Evolutionary conservation across 92 coral and sea anemone species (phyloP), one percentile per base, ranked within the genome.

Genomic region (Zoanthus sansibaricus): DNA sequence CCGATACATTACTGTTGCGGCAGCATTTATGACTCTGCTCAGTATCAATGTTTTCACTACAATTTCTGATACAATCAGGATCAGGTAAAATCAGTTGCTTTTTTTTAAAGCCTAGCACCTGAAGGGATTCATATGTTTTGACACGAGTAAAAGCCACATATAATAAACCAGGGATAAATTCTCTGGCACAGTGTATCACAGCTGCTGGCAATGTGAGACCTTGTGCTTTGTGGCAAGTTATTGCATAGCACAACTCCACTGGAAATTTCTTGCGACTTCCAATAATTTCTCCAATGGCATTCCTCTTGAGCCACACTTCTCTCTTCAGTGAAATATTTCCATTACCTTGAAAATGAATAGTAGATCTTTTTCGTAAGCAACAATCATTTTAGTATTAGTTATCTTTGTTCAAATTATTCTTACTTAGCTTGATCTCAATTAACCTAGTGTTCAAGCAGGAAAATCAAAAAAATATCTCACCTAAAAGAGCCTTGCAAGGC

Each of bases 141-240:
- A 77, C 82, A 45, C 82, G 51, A 45, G 82, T 15, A 33, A 77
- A 30, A 25, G 82, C 82, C 25, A 77, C 82, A 16, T 77, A 77
- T 17, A 33, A 25, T 20, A 37, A 48, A 30, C 82, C 82, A 77
- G 82, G 58, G 0, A 77, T 3, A 77, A 37, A 77, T 17, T 77
- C 82, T 48, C 31, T 37, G 58, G 37, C n/a, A 14, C 76, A 82
- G 42, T 82, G 82, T 49, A 77, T 49, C 49, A 77, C 58, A 11
- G 82, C 74, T 37, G 75, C 49, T 16, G 75, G 74, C 33, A n/a
- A 44, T 18, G n/a, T 45, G 48, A 82, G 71, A 31, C 66, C 86
- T 73, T 61, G 45, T 0, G 91, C 16, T 44, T 92, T 88, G 48
- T 86, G 92, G 52, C 92, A 86, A 0, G 94, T 91, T 9, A 44